Evolutionary conservation across 1,140 invertebrate species (phyloP).

Genomic region (Leptinotarsa defecta): DNA sequence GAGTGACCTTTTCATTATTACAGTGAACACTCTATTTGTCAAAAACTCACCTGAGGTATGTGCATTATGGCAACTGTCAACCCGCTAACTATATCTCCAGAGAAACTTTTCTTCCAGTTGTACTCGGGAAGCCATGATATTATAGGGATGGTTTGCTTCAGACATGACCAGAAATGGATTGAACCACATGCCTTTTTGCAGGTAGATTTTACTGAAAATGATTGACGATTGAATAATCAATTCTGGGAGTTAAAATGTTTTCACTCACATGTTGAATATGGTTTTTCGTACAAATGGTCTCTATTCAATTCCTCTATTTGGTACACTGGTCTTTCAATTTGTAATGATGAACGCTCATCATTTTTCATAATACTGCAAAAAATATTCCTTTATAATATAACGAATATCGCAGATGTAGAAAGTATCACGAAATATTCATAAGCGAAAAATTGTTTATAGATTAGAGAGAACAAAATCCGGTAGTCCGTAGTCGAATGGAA

Average conservation of each 20-base stretch:
- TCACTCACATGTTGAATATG: slow-evolving; percentile 41
- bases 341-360: slow-evolving; percentile 29
- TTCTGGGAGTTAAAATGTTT: background rate
- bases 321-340: slow-evolving; percentile 57
- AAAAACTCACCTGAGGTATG: slow-evolving; percentile 69
- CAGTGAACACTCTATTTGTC: too few species aligned
- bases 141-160: slow-evolving; percentile 59
- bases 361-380: slow-evolving; percentile 34
- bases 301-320: slow-evolving; percentile 61
- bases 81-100: slow-evolving; percentile 65
- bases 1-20: too few species aligned
- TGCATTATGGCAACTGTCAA: slow-evolving; percentile 78
- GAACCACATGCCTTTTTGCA: slow-evolving; percentile 46
- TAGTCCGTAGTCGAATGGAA: too few species aligned
- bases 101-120: slow-evolving; percentile 59
- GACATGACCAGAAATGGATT: slow-evolving; percentile 43
- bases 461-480: too few species aligned
- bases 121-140: slow-evolving; percentile 63
- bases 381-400: slow-evolving; percentile 10
- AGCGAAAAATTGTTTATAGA: background rate
- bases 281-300: slow-evolving; percentile 49
- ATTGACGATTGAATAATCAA: background rate
- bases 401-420: background rate
- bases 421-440: background rate
- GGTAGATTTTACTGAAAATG: slow-evolving; percentile 42